A percentile compares a stretch with the other conserved stretches of the same genome.
Conservation (phyloP, 2,888 invertebrate species). For the Neocrepidodera transversa region DNA sequence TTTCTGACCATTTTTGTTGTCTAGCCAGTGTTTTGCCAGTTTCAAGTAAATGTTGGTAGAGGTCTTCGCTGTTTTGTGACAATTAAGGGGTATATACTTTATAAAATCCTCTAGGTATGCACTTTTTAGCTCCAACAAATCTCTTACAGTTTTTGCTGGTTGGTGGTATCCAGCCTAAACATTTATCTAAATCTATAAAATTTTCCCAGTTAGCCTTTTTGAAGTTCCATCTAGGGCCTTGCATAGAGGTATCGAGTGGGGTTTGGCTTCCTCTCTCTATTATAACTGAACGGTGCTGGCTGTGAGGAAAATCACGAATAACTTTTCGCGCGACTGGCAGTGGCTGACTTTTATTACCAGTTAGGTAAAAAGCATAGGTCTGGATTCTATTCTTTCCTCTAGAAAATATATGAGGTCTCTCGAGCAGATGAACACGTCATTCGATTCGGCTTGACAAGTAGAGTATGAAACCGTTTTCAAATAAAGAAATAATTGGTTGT, state of each 20-base stretch:
- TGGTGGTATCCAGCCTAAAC: constrained; percentile 19
- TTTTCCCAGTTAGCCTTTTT: constrained; percentile 27
- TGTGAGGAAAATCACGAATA: constrained; percentile 30
- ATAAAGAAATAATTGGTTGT: too few relatives aligned
- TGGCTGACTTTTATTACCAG: too few relatives aligned
- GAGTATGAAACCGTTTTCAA: too few relatives aligned
- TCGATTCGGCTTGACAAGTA: too few relatives aligned
- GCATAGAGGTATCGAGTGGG: constrained; percentile 22
- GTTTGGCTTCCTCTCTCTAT: constrained; percentile 28
- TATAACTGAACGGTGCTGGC: constrained; percentile 35
- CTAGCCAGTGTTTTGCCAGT: constrained; percentile 9
- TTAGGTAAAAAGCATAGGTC: too few relatives aligned
- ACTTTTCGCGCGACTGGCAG: constrained; percentile 7
- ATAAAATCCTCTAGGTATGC: constrained; percentile 29
- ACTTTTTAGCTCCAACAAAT: constrained; percentile 31
- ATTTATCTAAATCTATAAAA: constrained; percentile 25
- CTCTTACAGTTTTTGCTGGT: constrained; percentile 22
- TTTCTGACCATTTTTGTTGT: constrained; percentile 14
- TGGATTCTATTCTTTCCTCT: too few relatives aligned
- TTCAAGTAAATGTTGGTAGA: background rate
- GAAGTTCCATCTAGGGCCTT: constrained; percentile 34
- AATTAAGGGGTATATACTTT: background rate
- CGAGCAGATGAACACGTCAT: too few relatives aligned
- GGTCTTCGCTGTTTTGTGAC: background rate
- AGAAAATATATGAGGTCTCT: too few relatives aligned